phyloP scores from a whole-genome alignment of 2,113 vertebrate species.

The Macrotus californicus region DNA sequence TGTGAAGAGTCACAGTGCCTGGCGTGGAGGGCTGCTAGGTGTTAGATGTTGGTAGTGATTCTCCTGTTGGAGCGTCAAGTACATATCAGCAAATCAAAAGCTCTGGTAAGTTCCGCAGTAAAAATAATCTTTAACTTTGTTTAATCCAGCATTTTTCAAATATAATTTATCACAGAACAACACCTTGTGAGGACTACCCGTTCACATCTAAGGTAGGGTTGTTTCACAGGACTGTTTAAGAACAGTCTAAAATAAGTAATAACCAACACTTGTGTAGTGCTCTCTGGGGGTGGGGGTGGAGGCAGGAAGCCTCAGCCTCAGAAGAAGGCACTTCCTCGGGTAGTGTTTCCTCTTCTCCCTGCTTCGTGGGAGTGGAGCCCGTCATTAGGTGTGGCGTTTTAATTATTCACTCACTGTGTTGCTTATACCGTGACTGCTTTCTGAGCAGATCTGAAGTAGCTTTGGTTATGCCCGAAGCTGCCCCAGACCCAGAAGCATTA shows the following conservation, averaged over 20 bases:
- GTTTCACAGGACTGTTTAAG: neutral
- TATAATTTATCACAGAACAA: neutral
- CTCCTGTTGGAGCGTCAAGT: neutral
- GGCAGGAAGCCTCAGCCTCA: neutral
- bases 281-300: neutral
- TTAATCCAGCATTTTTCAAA: neutral
- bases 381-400: neutral
- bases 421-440: neutral
- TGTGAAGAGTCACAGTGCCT: neutral
- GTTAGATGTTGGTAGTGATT: neutral
- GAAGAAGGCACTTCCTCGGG: too few relatives aligned
- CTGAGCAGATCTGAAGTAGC: neutral
- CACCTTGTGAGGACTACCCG: neutral
- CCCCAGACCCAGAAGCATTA: neutral
- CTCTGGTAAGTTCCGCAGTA: neutral
- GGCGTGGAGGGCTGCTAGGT: neutral
- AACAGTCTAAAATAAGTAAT: neutral
- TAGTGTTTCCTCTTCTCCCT: neutral
- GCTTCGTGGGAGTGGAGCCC: neutral
- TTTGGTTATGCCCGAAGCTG: neutral
- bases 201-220: neutral
- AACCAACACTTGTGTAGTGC: accelerated
- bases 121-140: neutral
- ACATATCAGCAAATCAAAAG: neutral
- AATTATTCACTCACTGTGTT: neutral